A percentile compares a stretch with the other conserved stretches of the same genome.
Conservation (phyloP, 2,797 vertebrate genomes). For the Melopsittacus undulatus region DNA sequence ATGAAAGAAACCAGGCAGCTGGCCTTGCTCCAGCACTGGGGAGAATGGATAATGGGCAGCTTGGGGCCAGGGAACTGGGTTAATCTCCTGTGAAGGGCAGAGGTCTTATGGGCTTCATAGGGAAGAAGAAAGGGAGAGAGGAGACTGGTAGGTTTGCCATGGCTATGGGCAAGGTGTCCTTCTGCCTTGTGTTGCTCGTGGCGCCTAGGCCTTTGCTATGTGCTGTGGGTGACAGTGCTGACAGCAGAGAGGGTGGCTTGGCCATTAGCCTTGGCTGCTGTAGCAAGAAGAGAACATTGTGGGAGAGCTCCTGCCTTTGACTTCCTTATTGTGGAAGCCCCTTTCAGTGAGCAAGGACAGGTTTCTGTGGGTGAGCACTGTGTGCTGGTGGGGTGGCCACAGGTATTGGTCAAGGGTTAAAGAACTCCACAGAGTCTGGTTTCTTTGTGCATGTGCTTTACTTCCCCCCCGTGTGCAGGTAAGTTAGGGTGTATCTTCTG, state of each 20-base stretch:
- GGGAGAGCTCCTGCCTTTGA: not conserved
- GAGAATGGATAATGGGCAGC: not conserved
- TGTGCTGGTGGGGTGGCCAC: not conserved
- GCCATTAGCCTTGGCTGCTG: not conserved
- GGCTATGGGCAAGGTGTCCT: not conserved
- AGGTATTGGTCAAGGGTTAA: not conserved
- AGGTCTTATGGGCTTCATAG: not conserved
- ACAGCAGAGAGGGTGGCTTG: not conserved
- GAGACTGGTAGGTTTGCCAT: not conserved
- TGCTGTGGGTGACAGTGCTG: not conserved
- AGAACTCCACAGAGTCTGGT: not conserved
- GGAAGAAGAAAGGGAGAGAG: not conserved
- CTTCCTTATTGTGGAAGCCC: not conserved
- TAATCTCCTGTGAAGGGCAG: not conserved
- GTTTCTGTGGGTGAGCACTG: not conserved
- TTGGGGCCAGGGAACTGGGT: not conserved
- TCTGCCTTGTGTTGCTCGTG: not conserved
- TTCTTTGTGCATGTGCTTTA: not conserved
- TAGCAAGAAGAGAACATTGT: not conserved
- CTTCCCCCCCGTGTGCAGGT: not conserved
- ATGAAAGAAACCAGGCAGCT: not conserved
- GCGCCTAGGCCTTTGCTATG: not conserved
- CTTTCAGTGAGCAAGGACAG: not conserved
- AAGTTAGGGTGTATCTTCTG: not conserved
- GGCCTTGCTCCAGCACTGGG: not conserved